Evolutionary conservation across 1,140 invertebrate genomes (phyloP).

Genomic region (Drosophila parvula): DNA sequence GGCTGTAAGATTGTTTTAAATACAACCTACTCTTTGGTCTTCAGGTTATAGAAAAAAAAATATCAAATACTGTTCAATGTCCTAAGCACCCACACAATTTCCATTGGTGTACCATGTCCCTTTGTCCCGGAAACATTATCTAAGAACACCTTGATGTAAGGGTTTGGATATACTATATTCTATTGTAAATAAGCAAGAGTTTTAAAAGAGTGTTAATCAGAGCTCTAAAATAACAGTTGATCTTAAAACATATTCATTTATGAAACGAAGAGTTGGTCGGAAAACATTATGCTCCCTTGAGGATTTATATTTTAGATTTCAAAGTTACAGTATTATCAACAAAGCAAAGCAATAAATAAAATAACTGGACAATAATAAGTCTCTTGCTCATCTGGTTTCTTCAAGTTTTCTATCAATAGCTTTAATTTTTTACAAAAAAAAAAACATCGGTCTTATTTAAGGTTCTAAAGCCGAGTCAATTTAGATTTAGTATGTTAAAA

Average conservation of each 20-base stretch:
- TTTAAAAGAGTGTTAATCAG: background rate
- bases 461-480: too few relatives aligned
- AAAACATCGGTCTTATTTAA: too few relatives aligned
- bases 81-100: conserved; percentile 18
- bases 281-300: background rate
- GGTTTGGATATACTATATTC: background rate
- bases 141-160: background rate
- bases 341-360: too few relatives aligned
- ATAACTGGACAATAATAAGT: too few relatives aligned
- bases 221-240: background rate
- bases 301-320: background rate
- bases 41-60: background rate
- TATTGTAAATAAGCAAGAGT: conserved; percentile 11
- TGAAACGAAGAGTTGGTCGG: background rate
- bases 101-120: conserved; percentile 39
- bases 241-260: background rate
- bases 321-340: background rate
- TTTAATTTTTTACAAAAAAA: too few relatives aligned
- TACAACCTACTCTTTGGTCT: background rate
- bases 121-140: conserved; percentile 14
- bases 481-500: too few relatives aligned
- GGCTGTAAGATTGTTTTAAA: conserved; percentile 2
- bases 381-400: background rate
- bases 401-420: too few relatives aligned
- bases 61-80: background rate